Base-by-base conservation (phyloP, 2,113 vertebrate genomes). In the Tichodroma muraria region DNA sequence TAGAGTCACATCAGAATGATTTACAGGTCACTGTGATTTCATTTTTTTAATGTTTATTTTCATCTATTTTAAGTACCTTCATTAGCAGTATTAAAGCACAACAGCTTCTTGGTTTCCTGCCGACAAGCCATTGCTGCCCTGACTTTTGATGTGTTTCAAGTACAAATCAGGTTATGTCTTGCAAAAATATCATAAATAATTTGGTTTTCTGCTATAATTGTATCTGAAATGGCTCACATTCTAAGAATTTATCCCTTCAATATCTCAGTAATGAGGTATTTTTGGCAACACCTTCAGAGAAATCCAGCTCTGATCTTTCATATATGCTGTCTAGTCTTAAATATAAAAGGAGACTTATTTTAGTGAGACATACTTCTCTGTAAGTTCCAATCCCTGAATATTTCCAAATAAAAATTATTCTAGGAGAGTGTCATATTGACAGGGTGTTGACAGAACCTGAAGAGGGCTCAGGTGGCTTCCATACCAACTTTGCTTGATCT, bases 101-200 rank as follows among this genome's bases (percentile, higher is more conserved):
- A 60, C 28, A 79, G 40, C 17, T 59, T 40, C 80, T 68, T 63
- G 24, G 23, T 72, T 86, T 84, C 70, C 70, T 89, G 70, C 56
- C 37, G 54, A 72, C 33, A 79, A 69, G 49, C 28, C n/a, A 25
- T 4, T 81, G 37, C 75, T 89, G 71, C 38, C 77, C 70, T 89
- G 78, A 85, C 38, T 89, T 83, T 19, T 87, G 78, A 87, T 70
- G 23, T 0, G 1, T 56, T 95, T 94, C 59, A 89, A 91, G 47
- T 88, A 85, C 40, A 59, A 80, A 94, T 85, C 66, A 85, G 81
- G 75, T 81, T 88, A 50, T 38, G 23, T 47, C 31, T 68, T 87
- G 65, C 61, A 87, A 78, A 95, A 95, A 42, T 80, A 91, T 76
- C 69, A 92, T 85, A 70, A 94, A 87, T 95, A 80, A 92, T 85